Evolutionary conservation across 2,113 vertebrate species (phyloP).

Genomic region (Columba janthina): DNA sequence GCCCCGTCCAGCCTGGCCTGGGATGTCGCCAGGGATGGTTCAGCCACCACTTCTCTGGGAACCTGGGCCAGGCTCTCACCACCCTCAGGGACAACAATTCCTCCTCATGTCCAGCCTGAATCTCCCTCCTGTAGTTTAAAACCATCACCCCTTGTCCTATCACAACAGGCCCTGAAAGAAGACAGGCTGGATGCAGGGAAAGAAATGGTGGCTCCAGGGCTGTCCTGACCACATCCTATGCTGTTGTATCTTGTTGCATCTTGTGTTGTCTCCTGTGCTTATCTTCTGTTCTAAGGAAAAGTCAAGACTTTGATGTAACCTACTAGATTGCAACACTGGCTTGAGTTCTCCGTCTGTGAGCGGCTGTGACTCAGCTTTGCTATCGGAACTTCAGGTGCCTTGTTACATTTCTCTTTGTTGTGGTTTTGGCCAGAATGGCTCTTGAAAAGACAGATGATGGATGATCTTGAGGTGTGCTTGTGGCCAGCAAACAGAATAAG

Average conservation of each 20-base stretch:
- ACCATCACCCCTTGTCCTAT: no score
- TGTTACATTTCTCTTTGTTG: not conserved
- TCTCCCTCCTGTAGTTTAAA: no score
- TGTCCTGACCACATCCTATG: not conserved
- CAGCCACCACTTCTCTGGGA: no score
- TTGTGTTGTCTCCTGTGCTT: not conserved
- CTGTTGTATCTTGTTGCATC: not conserved
- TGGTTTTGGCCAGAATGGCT: not conserved
- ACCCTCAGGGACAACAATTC: no score
- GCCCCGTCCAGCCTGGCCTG: no score
- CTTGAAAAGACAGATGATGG: not conserved
- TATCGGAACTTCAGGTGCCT: not conserved
- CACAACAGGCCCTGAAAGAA: not conserved
- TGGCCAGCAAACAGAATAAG: not conserved
- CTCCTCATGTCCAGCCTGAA: no score
- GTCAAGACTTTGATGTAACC: not conserved
- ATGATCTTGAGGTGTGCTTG: not conserved
- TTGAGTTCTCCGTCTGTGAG: not conserved
- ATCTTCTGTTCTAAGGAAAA: not conserved
- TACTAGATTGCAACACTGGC: accelerated
- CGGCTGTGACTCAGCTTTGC: not conserved
- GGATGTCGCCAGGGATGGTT: no score
- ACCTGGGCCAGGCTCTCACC: no score
- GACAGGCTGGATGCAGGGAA: not conserved
- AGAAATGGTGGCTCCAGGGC: not conserved